Evolutionary conservation across 2,888 invertebrate genomes (phyloP).

Genomic region (Eulithis prunata): DNA sequence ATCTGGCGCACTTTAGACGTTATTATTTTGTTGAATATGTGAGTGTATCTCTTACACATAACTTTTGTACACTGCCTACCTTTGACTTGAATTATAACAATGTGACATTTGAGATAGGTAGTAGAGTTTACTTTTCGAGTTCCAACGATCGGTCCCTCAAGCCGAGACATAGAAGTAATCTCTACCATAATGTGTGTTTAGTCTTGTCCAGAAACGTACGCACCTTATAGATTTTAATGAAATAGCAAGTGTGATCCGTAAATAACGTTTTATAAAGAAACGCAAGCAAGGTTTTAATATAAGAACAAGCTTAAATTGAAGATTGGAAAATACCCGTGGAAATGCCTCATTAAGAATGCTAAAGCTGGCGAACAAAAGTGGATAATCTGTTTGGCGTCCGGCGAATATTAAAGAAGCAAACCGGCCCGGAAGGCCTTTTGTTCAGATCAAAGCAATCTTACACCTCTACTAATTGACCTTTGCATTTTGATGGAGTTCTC

Average conservation of each 20-base stretch:
- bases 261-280: constrained; percentile 20
- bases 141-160: constrained; percentile 12
- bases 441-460: constrained; percentile 73
- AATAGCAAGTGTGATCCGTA: not conserved
- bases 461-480: constrained; percentile 73
- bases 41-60: too few species aligned
- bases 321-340: constrained; percentile 63
- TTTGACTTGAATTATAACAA: not conserved
- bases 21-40: not conserved
- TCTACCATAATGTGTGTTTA: not conserved
- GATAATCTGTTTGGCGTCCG: constrained; percentile 76
- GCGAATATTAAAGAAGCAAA: constrained; percentile 74
- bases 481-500: constrained; percentile 62
- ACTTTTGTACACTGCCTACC: too few species aligned
- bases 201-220: not conserved
- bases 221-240: not conserved
- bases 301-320: constrained; percentile 52
- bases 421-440: constrained; percentile 66
- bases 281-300: constrained; percentile 46
- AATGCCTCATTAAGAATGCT: constrained; percentile 76
- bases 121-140: constrained; percentile 3
- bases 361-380: constrained; percentile 74
- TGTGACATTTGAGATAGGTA: not conserved
- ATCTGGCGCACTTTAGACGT: not conserved
- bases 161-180: constrained; percentile 5